Percentiles rank a stretch among this genome's conserved stretches.
Evolutionary conservation across 92 coral and sea anemone species (phyloP).

Genomic region (Paramuricea clavata): DNA sequence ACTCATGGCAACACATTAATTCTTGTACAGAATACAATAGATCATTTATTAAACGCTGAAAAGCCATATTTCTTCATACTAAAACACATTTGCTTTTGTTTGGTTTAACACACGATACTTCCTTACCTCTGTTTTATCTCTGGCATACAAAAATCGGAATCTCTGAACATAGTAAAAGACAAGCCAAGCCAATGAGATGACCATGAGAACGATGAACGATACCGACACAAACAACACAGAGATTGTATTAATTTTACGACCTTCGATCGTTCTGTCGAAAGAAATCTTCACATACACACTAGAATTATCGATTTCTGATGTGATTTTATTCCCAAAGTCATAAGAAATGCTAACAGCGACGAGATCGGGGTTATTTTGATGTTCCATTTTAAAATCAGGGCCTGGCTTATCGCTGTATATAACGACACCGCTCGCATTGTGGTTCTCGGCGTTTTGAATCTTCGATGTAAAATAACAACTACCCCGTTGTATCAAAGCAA

Average conservation of each 20-base stretch:
- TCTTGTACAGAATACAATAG: too few relatives aligned
- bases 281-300: constrained; percentile 77
- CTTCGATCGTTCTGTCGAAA: constrained; percentile 44
- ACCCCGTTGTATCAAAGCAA: constrained; percentile 89
- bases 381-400: constrained; percentile 60
- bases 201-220: constrained; percentile 97
- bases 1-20: too few relatives aligned
- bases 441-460: constrained; percentile 83
- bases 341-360: constrained; percentile 83
- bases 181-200: constrained; percentile 97
- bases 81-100: background rate
- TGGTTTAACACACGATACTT: background rate
- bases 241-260: constrained; percentile 89
- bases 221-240: constrained; percentile 97
- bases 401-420: constrained; percentile 71
- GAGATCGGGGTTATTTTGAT: constrained; percentile 50
- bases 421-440: constrained; percentile 90
- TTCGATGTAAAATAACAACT: constrained; percentile 78
- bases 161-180: constrained; percentile 97
- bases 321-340: constrained; percentile 72
- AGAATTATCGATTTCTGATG: constrained; percentile 64
- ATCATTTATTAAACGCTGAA: too few relatives aligned
- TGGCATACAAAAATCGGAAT: constrained; percentile 95
- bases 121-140: constrained; percentile 99
- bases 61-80: too few relatives aligned